Conservation (phyloP, 2,113 vertebrate genomes). For the Neopipo cinnamomea region DNA sequence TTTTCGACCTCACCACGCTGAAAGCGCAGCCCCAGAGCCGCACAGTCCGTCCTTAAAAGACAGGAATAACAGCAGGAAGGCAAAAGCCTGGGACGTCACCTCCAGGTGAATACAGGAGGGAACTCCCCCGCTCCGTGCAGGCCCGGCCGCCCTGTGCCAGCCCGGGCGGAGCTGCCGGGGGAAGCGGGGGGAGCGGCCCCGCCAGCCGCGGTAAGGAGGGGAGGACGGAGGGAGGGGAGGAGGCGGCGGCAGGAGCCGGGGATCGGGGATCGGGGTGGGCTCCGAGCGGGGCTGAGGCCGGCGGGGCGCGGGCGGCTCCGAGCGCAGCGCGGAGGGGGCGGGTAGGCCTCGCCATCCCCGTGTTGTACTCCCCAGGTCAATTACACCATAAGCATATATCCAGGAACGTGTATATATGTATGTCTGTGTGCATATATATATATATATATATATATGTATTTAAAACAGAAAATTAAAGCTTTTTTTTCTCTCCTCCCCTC, state of each 20-base stretch:
- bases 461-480: not conserved
- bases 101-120: fast-evolving
- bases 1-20: fast-evolving
- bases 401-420: not conserved
- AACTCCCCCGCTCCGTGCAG: fast-evolving
- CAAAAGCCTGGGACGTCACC: too few species aligned
- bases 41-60: fast-evolving
- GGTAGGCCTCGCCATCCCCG: too few species aligned
- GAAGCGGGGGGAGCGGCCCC: too few species aligned
- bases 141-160: not conserved
- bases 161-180: not conserved
- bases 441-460: fast-evolving
- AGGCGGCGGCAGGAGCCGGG: not conserved
- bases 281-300: too few species aligned
- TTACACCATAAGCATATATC: fast-evolving
- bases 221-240: fast-evolving
- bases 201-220: not conserved
- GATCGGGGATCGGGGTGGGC: not conserved
- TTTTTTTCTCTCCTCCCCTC: not conserved
- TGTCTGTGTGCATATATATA: not conserved
- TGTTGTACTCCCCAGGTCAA: fast-evolving
- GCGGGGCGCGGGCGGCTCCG: not conserved
- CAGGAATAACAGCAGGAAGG: not conserved
- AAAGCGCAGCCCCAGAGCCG: fast-evolving
- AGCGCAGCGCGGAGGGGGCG: too few species aligned